Conservation (phyloP, 1,140 invertebrate genomes). For the Drosophila melanogaster region DNA sequence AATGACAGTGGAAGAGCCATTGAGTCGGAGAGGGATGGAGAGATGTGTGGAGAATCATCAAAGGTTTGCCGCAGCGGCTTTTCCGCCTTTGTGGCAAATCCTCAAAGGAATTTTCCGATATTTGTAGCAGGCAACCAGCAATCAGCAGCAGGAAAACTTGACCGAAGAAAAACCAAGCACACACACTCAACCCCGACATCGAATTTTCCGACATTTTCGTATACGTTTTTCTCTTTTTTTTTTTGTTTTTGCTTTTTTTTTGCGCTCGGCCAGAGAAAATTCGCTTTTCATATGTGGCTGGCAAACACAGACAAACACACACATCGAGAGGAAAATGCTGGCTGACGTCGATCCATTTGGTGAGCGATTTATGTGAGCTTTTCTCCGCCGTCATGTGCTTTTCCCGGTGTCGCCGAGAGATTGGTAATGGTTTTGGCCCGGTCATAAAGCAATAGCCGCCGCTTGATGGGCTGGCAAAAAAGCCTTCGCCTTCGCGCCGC, state of each 20-base stretch:
- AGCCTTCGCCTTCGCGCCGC: conserved; percentile 22
- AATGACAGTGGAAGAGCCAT: conserved; percentile 34
- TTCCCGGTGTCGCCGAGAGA: conserved; percentile 25
- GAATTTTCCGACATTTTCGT: conserved; percentile 72
- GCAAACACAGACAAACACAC: conserved; percentile 17
- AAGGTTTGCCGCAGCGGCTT: conserved; percentile 78
- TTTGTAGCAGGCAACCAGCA: conserved; percentile 80
- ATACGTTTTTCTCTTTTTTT: conserved; percentile 45
- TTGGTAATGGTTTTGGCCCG: conserved; percentile 15
- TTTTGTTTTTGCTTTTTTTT: conserved; percentile 43
- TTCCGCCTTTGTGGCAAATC: conserved; percentile 83
- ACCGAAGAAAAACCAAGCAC: conserved; percentile 73
- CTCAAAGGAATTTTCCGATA: conserved; percentile 84
- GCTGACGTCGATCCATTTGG: conserved; percentile 71
- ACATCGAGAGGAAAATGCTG: conserved; percentile 70
- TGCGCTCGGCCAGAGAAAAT: conserved; percentile 72
- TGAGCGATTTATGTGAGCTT: conserved; percentile 54
- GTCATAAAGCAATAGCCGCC: conserved; percentile 46
- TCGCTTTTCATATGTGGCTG: conserved; percentile 77
- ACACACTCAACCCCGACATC: conserved; percentile 57
- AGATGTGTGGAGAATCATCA: conserved; percentile 76
- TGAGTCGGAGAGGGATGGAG: conserved; percentile 25
- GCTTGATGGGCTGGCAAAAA: conserved; percentile 48
- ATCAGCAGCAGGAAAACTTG: conserved; percentile 64
- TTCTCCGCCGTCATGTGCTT: conserved; percentile 24